Percentiles rank a stretch among this genome's conserved stretches.
These are phyloP conservation scores for Theonella swinhoei DNA, from an alignment of 37 sponge, comb jelly and placozoan genomes.

Conservation along the genomic window DNA sequence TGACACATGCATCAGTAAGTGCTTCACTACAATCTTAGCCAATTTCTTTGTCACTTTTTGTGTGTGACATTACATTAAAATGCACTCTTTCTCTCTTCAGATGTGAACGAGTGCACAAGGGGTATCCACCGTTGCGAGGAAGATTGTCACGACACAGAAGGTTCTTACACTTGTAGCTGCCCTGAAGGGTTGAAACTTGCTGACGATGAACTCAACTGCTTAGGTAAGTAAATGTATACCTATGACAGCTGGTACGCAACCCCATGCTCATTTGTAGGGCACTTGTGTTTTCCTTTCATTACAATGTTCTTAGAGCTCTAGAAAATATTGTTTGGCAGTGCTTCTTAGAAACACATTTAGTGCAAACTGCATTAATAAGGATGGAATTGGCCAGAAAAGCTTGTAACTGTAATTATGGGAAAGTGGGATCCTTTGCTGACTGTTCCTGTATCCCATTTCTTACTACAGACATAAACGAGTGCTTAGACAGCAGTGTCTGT, in stretches of 20 bases:
- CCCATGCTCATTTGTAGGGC: not conserved
- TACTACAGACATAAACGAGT: conserved; percentile 39
- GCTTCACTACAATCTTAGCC: too few relatives aligned
- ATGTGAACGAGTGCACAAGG: conserved; percentile 34
- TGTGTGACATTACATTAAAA: not conserved
- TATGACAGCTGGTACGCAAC: not conserved
- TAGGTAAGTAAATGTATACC: conserved; percentile 9
- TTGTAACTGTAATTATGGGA: conserved; percentile 4
- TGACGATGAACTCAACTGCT: conserved; percentile 26
- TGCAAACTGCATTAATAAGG: too few relatives aligned
- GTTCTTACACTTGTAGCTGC: conserved; percentile 40
- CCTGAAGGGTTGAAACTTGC: conserved; percentile 27
- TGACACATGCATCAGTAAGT: too few relatives aligned
- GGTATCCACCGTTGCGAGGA: conserved; percentile 16
- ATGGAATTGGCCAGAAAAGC: too few relatives aligned
- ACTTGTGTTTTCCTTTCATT: not conserved
- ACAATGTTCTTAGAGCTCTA: not conserved
- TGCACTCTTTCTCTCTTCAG: not conserved
- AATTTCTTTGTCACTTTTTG: not conserved
- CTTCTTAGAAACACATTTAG: not conserved
- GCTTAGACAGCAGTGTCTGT: conserved; percentile 7
- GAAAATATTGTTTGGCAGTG: not conserved
- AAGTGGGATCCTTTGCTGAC: not conserved
- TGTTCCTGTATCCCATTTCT: not conserved
- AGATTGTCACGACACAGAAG: conserved; percentile 32